Conservation (phyloP, 64 coral and sea anemone genomes). For the Pocillopora verrucosa region DNA sequence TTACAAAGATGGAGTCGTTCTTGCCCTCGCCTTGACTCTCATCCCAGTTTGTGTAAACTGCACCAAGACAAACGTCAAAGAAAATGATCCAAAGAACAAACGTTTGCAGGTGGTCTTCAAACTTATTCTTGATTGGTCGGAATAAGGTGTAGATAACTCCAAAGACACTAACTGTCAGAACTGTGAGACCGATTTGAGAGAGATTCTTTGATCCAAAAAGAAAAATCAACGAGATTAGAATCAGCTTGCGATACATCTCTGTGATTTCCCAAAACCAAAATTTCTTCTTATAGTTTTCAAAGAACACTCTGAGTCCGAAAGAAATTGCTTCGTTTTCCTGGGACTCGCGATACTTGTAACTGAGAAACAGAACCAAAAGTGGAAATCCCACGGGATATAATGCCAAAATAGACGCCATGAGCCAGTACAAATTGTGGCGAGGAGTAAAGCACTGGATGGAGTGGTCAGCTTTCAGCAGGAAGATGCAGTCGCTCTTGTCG, state of each 20-base stretch:
- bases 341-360: no score
- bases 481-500: slow-evolving; percentile 8
- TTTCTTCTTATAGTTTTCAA: no score
- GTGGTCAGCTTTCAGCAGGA: slow-evolving; percentile 9
- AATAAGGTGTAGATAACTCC: neutral
- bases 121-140: slow-evolving; percentile 22
- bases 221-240: neutral
- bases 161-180: neutral
- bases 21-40: no score
- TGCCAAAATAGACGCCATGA: slow-evolving; percentile 39
- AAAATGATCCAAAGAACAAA: slow-evolving; percentile 1
- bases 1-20: no score
- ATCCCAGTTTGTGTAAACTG: neutral
- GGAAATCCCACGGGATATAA: slow-evolving; percentile 77
- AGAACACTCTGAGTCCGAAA: no score
- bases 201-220: neutral
- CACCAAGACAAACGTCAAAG: neutral
- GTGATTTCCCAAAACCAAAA: neutral
- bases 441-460: slow-evolving; percentile 40
- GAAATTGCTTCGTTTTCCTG: no score
- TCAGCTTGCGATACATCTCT: slow-evolving; percentile 12
- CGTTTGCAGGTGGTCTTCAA: slow-evolving; percentile 7
- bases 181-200: neutral
- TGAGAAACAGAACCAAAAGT: no score
- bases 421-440: slow-evolving; percentile 30